Conservation (phyloP, 2,888 invertebrate species). For the Nowickia ferox region DNA sequence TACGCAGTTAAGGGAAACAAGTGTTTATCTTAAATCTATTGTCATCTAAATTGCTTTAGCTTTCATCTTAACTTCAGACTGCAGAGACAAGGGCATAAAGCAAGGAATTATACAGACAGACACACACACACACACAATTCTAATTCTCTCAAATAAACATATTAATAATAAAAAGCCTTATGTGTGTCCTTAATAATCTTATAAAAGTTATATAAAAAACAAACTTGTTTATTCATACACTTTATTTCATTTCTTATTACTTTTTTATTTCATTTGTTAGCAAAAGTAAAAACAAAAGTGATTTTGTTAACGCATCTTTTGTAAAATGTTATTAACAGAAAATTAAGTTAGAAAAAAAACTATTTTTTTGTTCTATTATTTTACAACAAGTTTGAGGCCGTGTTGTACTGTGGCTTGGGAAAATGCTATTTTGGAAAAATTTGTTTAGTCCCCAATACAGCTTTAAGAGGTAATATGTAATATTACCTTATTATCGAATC, state of each 20-base stretch:
- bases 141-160: neutral
- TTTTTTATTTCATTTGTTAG: slow-evolving; percentile 32
- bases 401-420: neutral
- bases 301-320: slow-evolving; percentile 45
- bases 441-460: too few species aligned
- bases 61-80: slow-evolving; percentile 47
- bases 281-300: slow-evolving; percentile 2
- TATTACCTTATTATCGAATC: too few species aligned
- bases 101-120: neutral
- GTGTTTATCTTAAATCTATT: slow-evolving; percentile 53
- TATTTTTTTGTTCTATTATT: neutral
- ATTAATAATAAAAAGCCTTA: slow-evolving; percentile 15
- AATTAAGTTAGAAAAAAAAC: neutral
- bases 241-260: slow-evolving; percentile 47
- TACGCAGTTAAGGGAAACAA: slow-evolving; percentile 25
- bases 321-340: slow-evolving; percentile 1
- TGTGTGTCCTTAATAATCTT: slow-evolving; percentile 59
- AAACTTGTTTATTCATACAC: slow-evolving; percentile 48
- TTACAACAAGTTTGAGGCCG: neutral
- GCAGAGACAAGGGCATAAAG: slow-evolving; percentile 26
- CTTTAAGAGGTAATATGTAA: too few species aligned
- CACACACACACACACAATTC: neutral
- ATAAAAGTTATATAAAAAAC: slow-evolving; percentile 40
- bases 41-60: slow-evolving; percentile 62
- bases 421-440: neutral